These are phyloP conservation scores for Tricholauxania praeusta DNA, from an alignment of 2,888 invertebrate genomes.

Conservation along the genomic window DNA sequence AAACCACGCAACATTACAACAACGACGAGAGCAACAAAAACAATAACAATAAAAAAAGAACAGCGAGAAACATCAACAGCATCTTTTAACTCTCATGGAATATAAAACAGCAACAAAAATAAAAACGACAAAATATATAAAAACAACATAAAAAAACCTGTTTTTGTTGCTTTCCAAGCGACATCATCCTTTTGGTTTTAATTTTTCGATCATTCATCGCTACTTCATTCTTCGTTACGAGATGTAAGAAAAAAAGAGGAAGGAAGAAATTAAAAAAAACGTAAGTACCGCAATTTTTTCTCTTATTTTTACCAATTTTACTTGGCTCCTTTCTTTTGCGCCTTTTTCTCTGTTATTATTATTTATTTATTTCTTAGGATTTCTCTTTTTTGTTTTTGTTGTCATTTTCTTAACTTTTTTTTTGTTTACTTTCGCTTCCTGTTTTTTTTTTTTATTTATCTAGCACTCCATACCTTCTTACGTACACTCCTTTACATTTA, in stretches of 20 bases:
- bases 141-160: constrained; percentile 8
- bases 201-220: not conserved
- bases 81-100: constrained; percentile 11
- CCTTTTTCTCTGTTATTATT: not conserved
- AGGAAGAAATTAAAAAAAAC: not conserved
- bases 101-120: constrained; percentile 3
- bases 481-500: not conserved
- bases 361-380: not conserved
- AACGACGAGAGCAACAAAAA: not conserved
- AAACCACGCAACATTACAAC: not conserved
- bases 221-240: not conserved
- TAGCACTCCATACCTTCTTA: not conserved
- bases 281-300: constrained; percentile 12
- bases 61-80: not conserved
- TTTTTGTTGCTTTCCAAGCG: constrained; percentile 15
- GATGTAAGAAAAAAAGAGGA: not conserved
- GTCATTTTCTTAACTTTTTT: not conserved
- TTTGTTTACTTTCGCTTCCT: constrained; percentile 3
- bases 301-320: not conserved
- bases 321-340: not conserved
- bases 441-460: not conserved
- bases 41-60: not conserved
- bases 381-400: not conserved
- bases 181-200: too few relatives aligned
- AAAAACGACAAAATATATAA: constrained; percentile 7